Conservation (phyloP, 2,797 vertebrate genomes). For the Scarus forsteni region DNA sequence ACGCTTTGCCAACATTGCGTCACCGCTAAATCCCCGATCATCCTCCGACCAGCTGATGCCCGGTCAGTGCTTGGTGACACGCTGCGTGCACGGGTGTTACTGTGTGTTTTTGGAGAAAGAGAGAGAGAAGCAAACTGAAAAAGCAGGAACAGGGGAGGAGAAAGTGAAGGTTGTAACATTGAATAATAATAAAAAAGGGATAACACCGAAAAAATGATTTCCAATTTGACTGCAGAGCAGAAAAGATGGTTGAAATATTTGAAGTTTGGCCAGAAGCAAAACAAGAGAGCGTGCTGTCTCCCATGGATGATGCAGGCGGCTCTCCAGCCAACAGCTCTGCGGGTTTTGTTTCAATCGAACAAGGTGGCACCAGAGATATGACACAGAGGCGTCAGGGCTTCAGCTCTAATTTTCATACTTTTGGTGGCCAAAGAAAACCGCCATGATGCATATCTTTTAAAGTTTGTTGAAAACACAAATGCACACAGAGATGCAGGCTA, state of each 20-base stretch:
- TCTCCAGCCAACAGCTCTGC: neutral
- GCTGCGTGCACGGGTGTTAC: slow-evolving; percentile 18
- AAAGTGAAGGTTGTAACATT: neutral
- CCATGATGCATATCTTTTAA: neutral
- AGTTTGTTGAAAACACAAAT: neutral
- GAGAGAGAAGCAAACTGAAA: neutral
- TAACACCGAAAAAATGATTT: neutral
- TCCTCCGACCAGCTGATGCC: slow-evolving; percentile 36
- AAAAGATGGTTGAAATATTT: slow-evolving; percentile 12
- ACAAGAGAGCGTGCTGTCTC: neutral
- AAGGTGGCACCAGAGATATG: neutral
- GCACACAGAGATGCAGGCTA: neutral
- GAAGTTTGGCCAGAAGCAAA: slow-evolving; percentile 21
- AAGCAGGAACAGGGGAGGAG: neutral
- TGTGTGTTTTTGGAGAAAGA: slow-evolving; percentile 2
- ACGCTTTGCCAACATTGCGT: slow-evolving; percentile 35
- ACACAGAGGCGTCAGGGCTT: neutral
- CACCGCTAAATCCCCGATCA: slow-evolving; percentile 35
- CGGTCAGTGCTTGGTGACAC: slow-evolving; percentile 8
- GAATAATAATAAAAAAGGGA: slow-evolving; percentile 8
- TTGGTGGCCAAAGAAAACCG: too few relatives aligned
- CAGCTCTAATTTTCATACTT: too few relatives aligned
- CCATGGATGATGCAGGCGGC: neutral
- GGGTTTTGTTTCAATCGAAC: neutral
- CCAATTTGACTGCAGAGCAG: neutral